Base-by-base conservation (phyloP, 23 tunicate species). In the Trididemnum clinides region DNA sequence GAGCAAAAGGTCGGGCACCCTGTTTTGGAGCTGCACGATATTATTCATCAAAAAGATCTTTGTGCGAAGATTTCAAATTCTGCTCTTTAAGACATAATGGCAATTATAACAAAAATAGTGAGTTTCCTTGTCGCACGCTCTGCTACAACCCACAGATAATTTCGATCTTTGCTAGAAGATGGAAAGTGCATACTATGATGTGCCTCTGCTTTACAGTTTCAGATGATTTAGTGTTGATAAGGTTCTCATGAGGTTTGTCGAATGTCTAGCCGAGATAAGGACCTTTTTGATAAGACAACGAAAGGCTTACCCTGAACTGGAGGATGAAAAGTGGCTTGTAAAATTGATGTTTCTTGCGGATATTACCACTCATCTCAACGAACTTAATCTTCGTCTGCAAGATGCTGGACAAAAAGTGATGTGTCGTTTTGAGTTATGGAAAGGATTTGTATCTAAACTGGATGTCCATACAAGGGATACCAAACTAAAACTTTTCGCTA, bases 381-480 rank as follows among this genome's bases (percentile, higher is more conserved):
- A 78, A 78, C 36, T 78, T 20, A 78, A 78, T 78, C 69, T 78
- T 78, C 71, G 84, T 78, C 36, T 78, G 84, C 84, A 50, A 30
- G 69, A 36, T 78, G 29, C 71, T 34, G 69, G 37, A 3, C 84
- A 78, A 78, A 78, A 4, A 30, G 84, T 54, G 71, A 1, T 54
- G 71, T 34, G 37, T 78, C 84, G 51, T 78, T 78, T 78, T 78
- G 84, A 78, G 71, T 5, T 31, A 32, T 78, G 33, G 84, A 78
- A 78, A 78, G 33, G 36, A 22, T 51, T 78, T 44, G 28, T 78
- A 78, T 28, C 84, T 32, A 78, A 50, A 78, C 69, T 78, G 36
- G 71, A 33, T 25, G 51, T 39, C n/a, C n/a, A n/a, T n/a, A n/a
- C n/a, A n/a, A n/a, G n/a, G n/a, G n/a, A n/a, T n/a, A n/a, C n/a